Percentiles rank a stretch among this genome's conserved stretches.
Evolutionary conservation across 2,888 invertebrate genomes (phyloP).

Genomic region (Cerastis leucographa): DNA sequence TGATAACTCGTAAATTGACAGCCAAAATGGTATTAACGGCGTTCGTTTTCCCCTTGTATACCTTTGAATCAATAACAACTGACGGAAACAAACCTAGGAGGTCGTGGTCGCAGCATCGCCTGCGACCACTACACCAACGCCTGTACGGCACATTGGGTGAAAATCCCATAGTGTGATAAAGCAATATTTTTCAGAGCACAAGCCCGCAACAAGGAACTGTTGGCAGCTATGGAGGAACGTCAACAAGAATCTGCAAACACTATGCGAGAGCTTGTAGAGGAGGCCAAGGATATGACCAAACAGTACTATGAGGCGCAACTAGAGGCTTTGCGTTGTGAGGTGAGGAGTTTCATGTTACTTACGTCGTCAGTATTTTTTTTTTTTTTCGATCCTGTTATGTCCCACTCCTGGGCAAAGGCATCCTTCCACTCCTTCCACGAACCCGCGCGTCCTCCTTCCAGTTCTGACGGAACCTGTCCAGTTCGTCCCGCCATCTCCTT

Average conservation of each 20-base stretch:
- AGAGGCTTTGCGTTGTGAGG: slow-evolving; percentile 72
- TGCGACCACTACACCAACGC: not conserved
- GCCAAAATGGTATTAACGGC: not conserved
- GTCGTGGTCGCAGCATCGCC: not conserved
- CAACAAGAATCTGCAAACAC: slow-evolving; percentile 74
- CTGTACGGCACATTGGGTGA: not conserved
- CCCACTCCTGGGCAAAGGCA: too few species aligned
- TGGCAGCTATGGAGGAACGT: slow-evolving; percentile 76
- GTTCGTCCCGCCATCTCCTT: too few species aligned
- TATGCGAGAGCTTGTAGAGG: slow-evolving; percentile 80
- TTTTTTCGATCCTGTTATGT: too few species aligned
- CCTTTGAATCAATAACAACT: not conserved
- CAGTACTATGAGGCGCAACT: slow-evolving; percentile 81
- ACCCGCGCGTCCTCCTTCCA: too few species aligned
- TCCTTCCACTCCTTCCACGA: too few species aligned
- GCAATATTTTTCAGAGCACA: slow-evolving; percentile 75
- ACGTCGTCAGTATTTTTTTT: not conserved
- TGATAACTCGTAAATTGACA: not conserved
- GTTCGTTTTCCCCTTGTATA: not conserved
- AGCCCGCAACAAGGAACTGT: slow-evolving; percentile 76
- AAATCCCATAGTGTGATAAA: not conserved
- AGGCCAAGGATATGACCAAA: slow-evolving; percentile 79
- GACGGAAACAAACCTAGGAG: not conserved
- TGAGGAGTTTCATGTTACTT: slow-evolving; percentile 46
- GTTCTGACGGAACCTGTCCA: too few species aligned